A percentile compares a stretch with the other conserved stretches of the same genome.
Evolutionary conservation across 2,113 vertebrate genomes (phyloP).

Genomic region (Aegypius monachus): DNA sequence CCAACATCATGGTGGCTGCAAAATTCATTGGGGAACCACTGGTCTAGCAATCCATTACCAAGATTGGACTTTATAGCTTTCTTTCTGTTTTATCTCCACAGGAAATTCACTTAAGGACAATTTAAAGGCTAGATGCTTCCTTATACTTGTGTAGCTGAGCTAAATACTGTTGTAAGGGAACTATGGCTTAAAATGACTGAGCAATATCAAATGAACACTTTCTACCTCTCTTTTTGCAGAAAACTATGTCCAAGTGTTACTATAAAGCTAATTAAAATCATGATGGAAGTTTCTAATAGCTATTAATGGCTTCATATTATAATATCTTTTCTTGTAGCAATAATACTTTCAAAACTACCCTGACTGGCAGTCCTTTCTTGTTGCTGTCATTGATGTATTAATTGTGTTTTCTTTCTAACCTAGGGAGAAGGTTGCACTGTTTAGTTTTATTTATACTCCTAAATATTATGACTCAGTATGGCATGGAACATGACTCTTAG

Average conservation of each 20-base stretch:
- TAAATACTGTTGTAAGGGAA: neutral
- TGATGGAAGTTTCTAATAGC: neutral
- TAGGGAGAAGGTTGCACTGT: neutral
- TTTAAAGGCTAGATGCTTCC: neutral
- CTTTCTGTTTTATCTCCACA: neutral
- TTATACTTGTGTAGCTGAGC: neutral
- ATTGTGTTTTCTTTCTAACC: neutral
- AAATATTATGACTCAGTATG: constrained; percentile 12
- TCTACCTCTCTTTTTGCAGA: neutral
- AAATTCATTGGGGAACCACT: neutral
- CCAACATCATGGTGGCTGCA: neutral
- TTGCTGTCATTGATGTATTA: neutral
- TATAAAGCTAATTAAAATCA: neutral
- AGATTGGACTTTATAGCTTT: neutral
- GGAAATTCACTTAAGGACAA: neutral
- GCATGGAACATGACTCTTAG: neutral
- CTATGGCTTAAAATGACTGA: neutral
- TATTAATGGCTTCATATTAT: neutral
- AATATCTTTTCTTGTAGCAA: neutral
- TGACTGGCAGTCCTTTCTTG: neutral
- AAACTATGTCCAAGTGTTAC: neutral
- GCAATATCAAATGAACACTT: neutral
- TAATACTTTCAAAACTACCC: neutral
- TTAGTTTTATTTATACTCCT: neutral
- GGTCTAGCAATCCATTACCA: neutral